These are phyloP conservation scores for Corythornis madagascariensis DNA, from an alignment of 2,113 vertebrate genomes.

Conservation along the genomic window DNA sequence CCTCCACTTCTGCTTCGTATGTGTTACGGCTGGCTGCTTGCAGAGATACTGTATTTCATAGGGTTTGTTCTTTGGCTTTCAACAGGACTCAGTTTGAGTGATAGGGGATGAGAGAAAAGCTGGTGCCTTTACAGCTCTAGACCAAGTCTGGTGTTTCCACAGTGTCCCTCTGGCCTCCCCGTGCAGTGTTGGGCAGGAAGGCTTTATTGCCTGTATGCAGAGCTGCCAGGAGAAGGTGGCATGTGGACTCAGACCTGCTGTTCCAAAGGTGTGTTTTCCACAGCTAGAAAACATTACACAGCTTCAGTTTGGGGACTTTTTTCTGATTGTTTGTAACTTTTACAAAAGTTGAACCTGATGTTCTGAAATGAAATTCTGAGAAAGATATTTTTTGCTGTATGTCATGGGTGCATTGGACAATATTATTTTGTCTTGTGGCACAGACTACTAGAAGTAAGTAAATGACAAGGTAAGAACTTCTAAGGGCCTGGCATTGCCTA, in stretches of 20 bases:
- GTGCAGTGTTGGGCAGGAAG: accelerated
- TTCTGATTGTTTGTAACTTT: not conserved
- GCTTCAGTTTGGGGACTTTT: not conserved
- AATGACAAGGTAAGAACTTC: not conserved
- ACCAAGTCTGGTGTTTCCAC: not conserved
- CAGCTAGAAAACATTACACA: not conserved
- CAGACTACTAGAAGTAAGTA: not conserved
- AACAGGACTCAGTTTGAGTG: not conserved
- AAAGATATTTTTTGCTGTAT: not conserved
- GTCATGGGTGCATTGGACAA: not conserved
- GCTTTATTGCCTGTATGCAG: accelerated
- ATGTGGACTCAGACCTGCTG: accelerated
- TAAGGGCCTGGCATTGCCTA: not conserved
- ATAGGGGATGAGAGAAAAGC: not conserved
- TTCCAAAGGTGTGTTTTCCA: not conserved
- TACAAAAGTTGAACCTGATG: not conserved
- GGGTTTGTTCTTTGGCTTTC: not conserved
- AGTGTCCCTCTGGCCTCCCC: accelerated
- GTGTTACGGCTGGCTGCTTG: not conserved
- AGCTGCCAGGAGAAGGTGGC: not conserved
- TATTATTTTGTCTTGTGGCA: not conserved
- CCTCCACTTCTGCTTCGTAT: not conserved
- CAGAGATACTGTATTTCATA: not conserved
- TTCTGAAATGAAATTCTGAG: not conserved
- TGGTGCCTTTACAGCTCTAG: accelerated